Base-by-base conservation (phyloP, 2,113 vertebrate species). In the Polyodon spathula region DNA sequence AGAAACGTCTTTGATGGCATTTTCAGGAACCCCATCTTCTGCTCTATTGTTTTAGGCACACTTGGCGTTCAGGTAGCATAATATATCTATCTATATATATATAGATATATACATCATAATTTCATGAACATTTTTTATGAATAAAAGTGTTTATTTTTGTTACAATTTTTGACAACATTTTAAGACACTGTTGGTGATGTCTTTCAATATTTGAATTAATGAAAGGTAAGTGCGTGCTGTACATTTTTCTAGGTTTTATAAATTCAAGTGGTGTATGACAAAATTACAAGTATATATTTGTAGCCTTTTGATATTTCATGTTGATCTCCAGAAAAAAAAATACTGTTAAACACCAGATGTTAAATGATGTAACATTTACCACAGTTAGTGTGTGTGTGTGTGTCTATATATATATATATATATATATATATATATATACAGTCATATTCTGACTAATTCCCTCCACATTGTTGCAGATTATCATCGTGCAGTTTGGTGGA, bases 1-100 rank as follows among this genome's bases (percentile, higher is more conserved):
- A 88, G 93, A 68, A 99, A 99, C 0, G 96, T 99, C 67, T 99
- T 99, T 5, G 92, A 96, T 0, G 94, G 95, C 60, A 99, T 99
- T 78, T 96, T 96, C 80, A 86, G 87, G 71, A 99, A 99, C 62
- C 96, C 96, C 51, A 99, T 99, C 69, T 99, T 99, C 81, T 98
- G 94, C 81, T 86, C 89, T 56, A 98, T 99, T 63, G 95, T 99
- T 59, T 74, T 99, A 68, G 96, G 96, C 44, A 99, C 96, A 4
- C 93, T 98, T 8, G 86, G 76, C 59, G 78, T 97, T 68, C 96
- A 99, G 94, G 95, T 97, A 84, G 37, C 40, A 40, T 12, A 38
- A 12, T 4, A 17, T 8, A 6, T n/a, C n/a, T n/a, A n/a, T n/a
- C n/a, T n/a, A n/a, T n/a, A n/a, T n/a, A n/a, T 27, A 27, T 27